phyloP scores from a whole-genome alignment of 2,888 invertebrate genomes.

The Epirrita christyi region DNA sequence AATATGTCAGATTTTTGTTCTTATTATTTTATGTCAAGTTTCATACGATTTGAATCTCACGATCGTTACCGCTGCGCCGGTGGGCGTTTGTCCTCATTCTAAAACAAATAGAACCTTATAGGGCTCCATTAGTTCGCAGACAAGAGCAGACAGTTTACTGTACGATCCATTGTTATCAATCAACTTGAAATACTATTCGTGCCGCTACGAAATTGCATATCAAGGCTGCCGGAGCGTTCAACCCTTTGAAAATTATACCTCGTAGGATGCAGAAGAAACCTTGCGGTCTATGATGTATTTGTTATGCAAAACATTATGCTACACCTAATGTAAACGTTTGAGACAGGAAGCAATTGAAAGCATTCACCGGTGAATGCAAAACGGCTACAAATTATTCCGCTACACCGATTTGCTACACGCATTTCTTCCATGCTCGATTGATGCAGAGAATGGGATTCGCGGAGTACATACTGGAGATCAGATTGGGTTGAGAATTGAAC shows the following conservation, averaged over 20 bases:
- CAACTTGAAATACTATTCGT: slow-evolving; percentile 38
- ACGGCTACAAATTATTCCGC: slow-evolving; percentile 58
- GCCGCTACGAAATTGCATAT: slow-evolving; percentile 37
- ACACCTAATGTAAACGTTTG: slow-evolving; percentile 53
- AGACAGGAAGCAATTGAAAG: slow-evolving; percentile 59
- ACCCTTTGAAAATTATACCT: slow-evolving; percentile 39
- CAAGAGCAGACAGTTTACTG: slow-evolving; percentile 56
- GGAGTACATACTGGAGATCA: slow-evolving; percentile 44
- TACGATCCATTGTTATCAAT: slow-evolving; percentile 51
- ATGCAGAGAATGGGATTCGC: slow-evolving; percentile 42
- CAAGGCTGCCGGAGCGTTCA: slow-evolving; percentile 34
- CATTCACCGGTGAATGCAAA: slow-evolving; percentile 59
- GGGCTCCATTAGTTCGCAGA: slow-evolving; percentile 62
- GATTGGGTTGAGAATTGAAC: slow-evolving; percentile 52
- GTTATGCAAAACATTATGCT: slow-evolving; percentile 48
- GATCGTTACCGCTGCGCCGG: slow-evolving; percentile 60
- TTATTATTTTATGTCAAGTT: slow-evolving; percentile 53
- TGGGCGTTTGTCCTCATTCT: slow-evolving; percentile 66
- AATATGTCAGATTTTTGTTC: slow-evolving; percentile 41
- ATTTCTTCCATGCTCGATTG: slow-evolving; percentile 34
- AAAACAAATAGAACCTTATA: slow-evolving; percentile 59
- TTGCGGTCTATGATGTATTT: slow-evolving; percentile 42
- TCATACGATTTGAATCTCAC: slow-evolving; percentile 56
- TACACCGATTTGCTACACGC: slow-evolving; percentile 61
- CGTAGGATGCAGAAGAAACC: slow-evolving; percentile 35